Evolutionary conservation across 2,888 invertebrate genomes (phyloP), one percentile per base, ranked within the genome.

Genomic region (Lasioglossum lativentre): DNA sequence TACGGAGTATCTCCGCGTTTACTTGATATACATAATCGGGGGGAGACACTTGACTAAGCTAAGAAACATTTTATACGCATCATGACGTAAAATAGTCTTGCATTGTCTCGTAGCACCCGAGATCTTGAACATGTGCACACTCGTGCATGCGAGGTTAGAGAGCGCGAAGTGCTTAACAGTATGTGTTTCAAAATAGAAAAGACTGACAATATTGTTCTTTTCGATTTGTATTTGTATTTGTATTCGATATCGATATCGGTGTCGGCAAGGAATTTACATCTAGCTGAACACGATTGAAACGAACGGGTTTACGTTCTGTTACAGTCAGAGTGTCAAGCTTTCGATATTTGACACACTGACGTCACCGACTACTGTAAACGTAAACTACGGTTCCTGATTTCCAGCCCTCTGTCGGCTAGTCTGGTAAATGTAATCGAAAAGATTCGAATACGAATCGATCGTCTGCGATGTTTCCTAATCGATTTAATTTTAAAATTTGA

Each of bases 111-210:
- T 70, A 38, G 5, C 10, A 38, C 6, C 10, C 12, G 38, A 70
- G n/a, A 70, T 19, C 19, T 16, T n/a, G 1, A 70, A 40, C 70
- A 70, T n/a, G n/a, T 70, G 40, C 70, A 70, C n/a, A 38, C 12
- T 40, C 40, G 40, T 70, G 70, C 14, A 38, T 68, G 63, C 30
- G 63, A 68, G 68, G 68, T 68, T 68, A 68, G 23, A 70, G 40
- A n/a, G n/a, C 12, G 34, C 68, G 10, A 68, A 34, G 12, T 38
- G 23, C 23, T 68, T 68, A 68, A 23, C 4, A 68, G 23, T 23
- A 68, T 23, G 19, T 19, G 63, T 63, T 30, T 63, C 30, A 30
- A 19, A 63, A 68, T 68, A 38, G 23, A 68, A 68, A 19, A 38
- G 38, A 68, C 23, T 68, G 10, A 68, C 3, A 23, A 38, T 38